Evolutionary conservation across 2,797 vertebrate species (phyloP).

Genomic region (Sylvia borin): DNA sequence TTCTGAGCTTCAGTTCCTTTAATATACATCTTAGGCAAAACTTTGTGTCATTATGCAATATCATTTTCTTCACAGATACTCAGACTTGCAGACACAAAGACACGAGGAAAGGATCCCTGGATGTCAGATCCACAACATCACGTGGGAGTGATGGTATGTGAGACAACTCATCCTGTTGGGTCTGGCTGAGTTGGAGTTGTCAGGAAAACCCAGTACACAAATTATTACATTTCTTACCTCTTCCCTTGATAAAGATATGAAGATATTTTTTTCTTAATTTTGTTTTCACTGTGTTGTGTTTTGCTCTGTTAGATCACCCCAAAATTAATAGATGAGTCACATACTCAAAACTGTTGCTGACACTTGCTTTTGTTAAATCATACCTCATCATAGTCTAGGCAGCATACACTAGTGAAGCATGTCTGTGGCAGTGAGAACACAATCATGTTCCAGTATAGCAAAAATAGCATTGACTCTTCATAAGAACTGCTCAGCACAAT

Average conservation of each 20-base stretch:
- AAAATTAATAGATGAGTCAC: neutral
- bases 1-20: neutral
- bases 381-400: neutral
- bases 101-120: constrained; percentile 93
- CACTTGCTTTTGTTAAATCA: neutral
- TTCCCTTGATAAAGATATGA: neutral
- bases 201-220: neutral
- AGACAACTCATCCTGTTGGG: neutral
- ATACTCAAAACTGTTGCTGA: neutral
- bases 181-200: neutral
- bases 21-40: neutral
- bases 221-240: neutral
- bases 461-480: neutral
- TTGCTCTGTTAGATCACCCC: neutral
- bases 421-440: neutral
- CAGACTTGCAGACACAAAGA: constrained; percentile 92
- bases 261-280: neutral
- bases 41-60: neutral
- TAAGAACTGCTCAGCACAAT: neutral
- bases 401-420: neutral
- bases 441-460: neutral
- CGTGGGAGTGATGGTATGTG: constrained; percentile 91
- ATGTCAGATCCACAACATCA: constrained; percentile 88
- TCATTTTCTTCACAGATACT: constrained; percentile 80
- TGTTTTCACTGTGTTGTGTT: neutral